Conservation (phyloP, 2,797 vertebrate genomes). For the Acipenser ruthenus region DNA sequence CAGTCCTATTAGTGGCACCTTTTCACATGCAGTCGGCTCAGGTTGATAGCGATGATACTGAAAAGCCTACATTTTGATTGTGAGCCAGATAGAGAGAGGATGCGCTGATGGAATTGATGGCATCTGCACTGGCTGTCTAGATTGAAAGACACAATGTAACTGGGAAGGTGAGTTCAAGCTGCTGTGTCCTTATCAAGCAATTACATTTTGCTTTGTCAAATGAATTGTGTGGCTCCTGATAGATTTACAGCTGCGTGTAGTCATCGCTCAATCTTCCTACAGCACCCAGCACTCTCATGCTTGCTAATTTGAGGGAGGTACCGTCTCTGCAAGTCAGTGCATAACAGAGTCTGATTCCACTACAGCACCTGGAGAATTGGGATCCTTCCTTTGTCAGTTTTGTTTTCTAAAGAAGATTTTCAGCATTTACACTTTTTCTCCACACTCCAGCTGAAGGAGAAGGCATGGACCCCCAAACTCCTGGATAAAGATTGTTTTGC, state of each 20-base stretch:
- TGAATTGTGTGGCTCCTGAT: constrained; percentile 53
- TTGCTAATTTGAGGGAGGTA: too few species aligned
- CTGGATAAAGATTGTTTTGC: too few species aligned
- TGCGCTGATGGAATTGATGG: constrained; percentile 50
- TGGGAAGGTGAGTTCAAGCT: constrained; percentile 30
- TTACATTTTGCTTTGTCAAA: constrained; percentile 57
- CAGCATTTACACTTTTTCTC: too few species aligned
- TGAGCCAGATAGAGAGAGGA: constrained; percentile 49
- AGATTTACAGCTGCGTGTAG: constrained; percentile 18
- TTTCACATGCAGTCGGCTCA: constrained; percentile 53
- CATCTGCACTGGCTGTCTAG: constrained; percentile 52
- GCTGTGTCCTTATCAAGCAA: constrained; percentile 53
- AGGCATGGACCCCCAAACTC: too few species aligned
- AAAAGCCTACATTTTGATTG: constrained; percentile 52
- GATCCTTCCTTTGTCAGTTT: too few species aligned
- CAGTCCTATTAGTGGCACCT: constrained; percentile 55
- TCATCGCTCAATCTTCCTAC: constrained; percentile 2
- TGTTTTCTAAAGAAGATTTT: too few species aligned
- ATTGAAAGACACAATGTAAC: constrained; percentile 44
- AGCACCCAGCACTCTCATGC: too few species aligned
- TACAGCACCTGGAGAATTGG: too few species aligned
- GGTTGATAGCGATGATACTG: constrained; percentile 52
- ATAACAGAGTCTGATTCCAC: too few species aligned
- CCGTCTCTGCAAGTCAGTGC: too few species aligned
- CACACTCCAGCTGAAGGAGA: too few species aligned